phyloP scores from a whole-genome alignment of 2,888 invertebrate species.

The Agonopterix subpropinquella region DNA sequence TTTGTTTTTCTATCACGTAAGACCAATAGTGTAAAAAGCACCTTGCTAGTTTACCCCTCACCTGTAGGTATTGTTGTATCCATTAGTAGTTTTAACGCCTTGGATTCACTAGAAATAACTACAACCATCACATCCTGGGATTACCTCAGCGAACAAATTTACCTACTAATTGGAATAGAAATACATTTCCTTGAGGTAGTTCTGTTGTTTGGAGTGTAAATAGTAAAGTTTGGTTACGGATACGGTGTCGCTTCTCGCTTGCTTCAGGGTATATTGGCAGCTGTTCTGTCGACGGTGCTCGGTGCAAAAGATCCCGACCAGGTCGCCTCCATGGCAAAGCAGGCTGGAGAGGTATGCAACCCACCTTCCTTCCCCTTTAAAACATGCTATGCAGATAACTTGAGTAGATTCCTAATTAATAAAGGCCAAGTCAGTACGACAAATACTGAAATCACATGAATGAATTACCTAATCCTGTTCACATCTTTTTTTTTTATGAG shows the following conservation, averaged over 20 bases:
- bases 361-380: slow-evolving; percentile 55
- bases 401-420: too few relatives aligned
- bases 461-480: too few relatives aligned
- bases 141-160: slow-evolving; percentile 41
- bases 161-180: background rate
- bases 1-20: slow-evolving; percentile 33
- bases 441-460: too few relatives aligned
- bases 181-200: slow-evolving; percentile 44
- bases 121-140: slow-evolving; percentile 44
- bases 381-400: background rate
- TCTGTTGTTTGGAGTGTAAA: slow-evolving; percentile 52
- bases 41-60: slow-evolving; percentile 55
- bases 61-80: slow-evolving; percentile 38
- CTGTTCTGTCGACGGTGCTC: slow-evolving; percentile 92
- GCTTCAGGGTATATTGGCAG: slow-evolving; percentile 93
- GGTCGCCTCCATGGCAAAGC: slow-evolving; percentile 95
- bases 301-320: slow-evolving; percentile 94
- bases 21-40: slow-evolving; percentile 55
- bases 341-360: slow-evolving; percentile 94
- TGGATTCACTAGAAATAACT: slow-evolving; percentile 56
- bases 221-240: slow-evolving; percentile 73
- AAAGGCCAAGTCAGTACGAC: too few relatives aligned
- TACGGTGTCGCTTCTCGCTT: slow-evolving; percentile 75
- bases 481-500: too few relatives aligned
- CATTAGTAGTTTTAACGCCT: slow-evolving; percentile 45